Percentiles rank a stretch among this genome's conserved stretches.
These are phyloP conservation scores for Merodon equestris DNA, from an alignment of 2,888 invertebrate species.

Conservation along the genomic window DNA sequence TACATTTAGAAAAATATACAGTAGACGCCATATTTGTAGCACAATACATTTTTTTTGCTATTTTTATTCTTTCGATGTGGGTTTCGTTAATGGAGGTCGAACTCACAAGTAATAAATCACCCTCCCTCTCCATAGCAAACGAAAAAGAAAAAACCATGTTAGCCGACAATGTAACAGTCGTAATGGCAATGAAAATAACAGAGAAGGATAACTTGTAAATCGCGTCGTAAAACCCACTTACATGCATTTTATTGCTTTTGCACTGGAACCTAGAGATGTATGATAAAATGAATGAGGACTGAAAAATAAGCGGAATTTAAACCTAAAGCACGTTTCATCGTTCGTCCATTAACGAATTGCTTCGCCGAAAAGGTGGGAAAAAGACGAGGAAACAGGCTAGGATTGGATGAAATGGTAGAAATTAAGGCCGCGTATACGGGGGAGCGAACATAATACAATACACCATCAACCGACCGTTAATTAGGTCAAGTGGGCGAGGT, in stretches of 20 bases:
- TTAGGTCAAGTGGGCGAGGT: constrained; percentile 66
- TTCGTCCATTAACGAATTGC: constrained; percentile 25
- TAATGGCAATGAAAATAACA: constrained; percentile 17
- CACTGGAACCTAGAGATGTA: not conserved
- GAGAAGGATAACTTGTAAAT: constrained; percentile 16
- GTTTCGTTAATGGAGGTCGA: too few species aligned
- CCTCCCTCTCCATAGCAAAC: too few species aligned
- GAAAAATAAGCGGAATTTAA: constrained; percentile 22
- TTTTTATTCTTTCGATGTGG: too few species aligned
- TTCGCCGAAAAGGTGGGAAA: not conserved
- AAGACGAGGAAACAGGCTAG: not conserved
- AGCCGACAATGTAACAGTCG: constrained; percentile 4
- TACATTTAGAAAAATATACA: too few species aligned
- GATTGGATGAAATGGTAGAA: not conserved
- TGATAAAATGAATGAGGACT: constrained; percentile 7
- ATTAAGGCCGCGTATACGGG: constrained; percentile 5
- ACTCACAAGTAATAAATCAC: too few species aligned
- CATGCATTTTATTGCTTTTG: constrained; percentile 8
- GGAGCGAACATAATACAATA: constrained; percentile 17
- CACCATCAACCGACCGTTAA: constrained; percentile 38
- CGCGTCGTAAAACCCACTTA: constrained; percentile 16
- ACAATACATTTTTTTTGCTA: too few species aligned
- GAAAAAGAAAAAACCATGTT: not conserved
- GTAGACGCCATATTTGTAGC: too few species aligned
- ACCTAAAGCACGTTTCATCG: constrained; percentile 5